Percentiles rank a stretch among this genome's conserved stretches.
Evolutionary conservation across 2,888 invertebrate genomes (phyloP).

Genomic region (Phrixothrix hirtus): DNA sequence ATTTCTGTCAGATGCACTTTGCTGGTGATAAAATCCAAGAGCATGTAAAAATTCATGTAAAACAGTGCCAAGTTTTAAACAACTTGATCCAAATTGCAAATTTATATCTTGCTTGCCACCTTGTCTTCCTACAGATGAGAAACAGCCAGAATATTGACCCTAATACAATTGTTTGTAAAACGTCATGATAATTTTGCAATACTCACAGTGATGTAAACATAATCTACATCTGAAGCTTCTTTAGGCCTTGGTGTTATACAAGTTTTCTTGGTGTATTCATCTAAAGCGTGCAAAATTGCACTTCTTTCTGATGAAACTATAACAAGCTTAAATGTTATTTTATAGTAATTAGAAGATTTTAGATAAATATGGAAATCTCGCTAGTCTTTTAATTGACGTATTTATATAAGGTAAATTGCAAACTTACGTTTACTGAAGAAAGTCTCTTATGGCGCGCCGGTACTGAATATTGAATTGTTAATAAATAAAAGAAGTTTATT

Average conservation of each 20-base stretch:
- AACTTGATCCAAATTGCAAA: slow-evolving; percentile 56
- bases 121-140: slow-evolving; percentile 23
- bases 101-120: slow-evolving; percentile 23
- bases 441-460: too few species aligned
- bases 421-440: too few species aligned
- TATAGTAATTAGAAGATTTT: too few species aligned
- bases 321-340: too few species aligned
- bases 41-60: slow-evolving; percentile 81
- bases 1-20: slow-evolving; percentile 77
- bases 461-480: too few species aligned
- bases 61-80: slow-evolving; percentile 66
- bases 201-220: slow-evolving; percentile 9
- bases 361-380: too few species aligned
- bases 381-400: too few species aligned
- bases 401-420: too few species aligned
- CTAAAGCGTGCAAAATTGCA: not conserved
- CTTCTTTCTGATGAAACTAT: too few species aligned
- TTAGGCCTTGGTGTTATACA: slow-evolving; percentile 2
- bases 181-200: not conserved
- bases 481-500: too few species aligned
- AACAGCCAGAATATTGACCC: slow-evolving; percentile 17
- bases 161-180: not conserved
- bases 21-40: slow-evolving; percentile 83
- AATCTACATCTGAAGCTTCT: not conserved
- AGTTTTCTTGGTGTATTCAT: not conserved